These are phyloP conservation scores for Gnathonemus echidnorhynchus DNA, from an alignment of 2,113 vertebrate genomes.

Conservation along the genomic window DNA sequence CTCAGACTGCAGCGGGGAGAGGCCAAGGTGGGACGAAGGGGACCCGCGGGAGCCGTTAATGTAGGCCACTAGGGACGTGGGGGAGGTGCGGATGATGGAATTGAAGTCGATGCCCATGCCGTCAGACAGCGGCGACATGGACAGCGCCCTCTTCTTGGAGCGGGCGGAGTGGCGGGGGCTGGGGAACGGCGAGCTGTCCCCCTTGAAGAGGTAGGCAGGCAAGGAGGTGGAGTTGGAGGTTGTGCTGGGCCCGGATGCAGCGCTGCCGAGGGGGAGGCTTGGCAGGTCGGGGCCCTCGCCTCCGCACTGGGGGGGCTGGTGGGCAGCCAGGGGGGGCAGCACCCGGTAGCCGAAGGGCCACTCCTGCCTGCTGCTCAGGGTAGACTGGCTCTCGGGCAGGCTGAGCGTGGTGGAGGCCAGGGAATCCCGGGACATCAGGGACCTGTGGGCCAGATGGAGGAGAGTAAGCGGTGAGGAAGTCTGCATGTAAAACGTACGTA, in stretches of 20 bases:
- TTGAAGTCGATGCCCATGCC: constrained; percentile 85
- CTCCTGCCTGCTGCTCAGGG: constrained; percentile 72
- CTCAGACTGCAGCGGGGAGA: constrained; percentile 72
- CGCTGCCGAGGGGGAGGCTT: constrained; percentile 55
- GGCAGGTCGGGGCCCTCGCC: constrained; percentile 62
- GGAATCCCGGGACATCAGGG: constrained; percentile 70
- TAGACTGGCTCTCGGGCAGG: constrained; percentile 74
- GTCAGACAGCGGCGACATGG: constrained; percentile 80
- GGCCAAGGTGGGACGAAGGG: constrained; percentile 62
- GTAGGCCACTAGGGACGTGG: constrained; percentile 87
- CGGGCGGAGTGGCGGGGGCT: constrained; percentile 60
- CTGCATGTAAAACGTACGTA: not conserved
- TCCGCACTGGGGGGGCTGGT: constrained; percentile 55
- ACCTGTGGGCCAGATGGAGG: constrained; percentile 64
- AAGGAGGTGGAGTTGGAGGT: constrained; percentile 67
- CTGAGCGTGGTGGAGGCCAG: constrained; percentile 74
- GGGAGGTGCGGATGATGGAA: constrained; percentile 86
- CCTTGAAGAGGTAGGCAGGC: constrained; percentile 70
- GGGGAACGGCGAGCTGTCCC: constrained; percentile 52
- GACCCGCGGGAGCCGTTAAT: constrained; percentile 78
- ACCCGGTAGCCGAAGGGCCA: constrained; percentile 71
- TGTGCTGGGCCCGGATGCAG: constrained; percentile 57
- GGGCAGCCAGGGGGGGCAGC: constrained; percentile 61
- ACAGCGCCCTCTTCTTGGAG: constrained; percentile 77
- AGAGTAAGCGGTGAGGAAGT: not conserved